Conservation (phyloP, 1,140 invertebrate species). For the Pomacea maculata region DNA sequence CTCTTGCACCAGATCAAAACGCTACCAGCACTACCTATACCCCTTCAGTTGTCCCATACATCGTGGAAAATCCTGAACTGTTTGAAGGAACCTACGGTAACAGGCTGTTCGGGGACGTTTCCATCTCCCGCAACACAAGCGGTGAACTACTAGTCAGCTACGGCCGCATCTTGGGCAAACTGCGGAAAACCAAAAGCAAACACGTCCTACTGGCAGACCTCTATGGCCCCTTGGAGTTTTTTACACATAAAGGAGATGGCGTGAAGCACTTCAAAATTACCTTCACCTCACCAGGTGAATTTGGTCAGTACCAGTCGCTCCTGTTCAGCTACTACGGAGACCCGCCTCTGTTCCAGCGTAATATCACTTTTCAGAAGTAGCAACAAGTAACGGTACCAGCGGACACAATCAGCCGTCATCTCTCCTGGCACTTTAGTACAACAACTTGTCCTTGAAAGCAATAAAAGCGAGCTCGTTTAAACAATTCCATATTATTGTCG, state of each 20-base stretch:
- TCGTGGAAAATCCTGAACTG: background rate
- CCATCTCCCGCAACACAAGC: background rate
- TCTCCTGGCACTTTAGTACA: too few species aligned
- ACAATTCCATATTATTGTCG: too few species aligned
- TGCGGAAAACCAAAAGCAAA: background rate
- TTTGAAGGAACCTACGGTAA: background rate
- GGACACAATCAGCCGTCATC: too few species aligned
- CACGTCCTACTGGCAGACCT: background rate
- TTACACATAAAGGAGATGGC: background rate
- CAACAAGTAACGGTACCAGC: too few species aligned
- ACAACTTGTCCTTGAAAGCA: too few species aligned
- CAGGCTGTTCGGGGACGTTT: constrained; percentile 7
- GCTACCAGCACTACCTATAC: background rate
- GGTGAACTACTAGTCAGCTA: background rate
- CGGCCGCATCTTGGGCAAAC: background rate
- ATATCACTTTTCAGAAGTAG: too few species aligned
- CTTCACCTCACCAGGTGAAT: background rate
- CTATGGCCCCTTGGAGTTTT: background rate
- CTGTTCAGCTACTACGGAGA: too few species aligned
- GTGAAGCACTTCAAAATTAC: background rate
- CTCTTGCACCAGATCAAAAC: background rate
- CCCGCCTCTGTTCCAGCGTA: too few species aligned
- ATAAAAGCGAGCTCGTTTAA: too few species aligned
- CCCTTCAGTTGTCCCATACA: background rate
- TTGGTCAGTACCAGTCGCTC: background rate